These are phyloP conservation scores for Gavialis gangeticus DNA, from an alignment of 2,113 vertebrate species.

Conservation along the genomic window DNA sequence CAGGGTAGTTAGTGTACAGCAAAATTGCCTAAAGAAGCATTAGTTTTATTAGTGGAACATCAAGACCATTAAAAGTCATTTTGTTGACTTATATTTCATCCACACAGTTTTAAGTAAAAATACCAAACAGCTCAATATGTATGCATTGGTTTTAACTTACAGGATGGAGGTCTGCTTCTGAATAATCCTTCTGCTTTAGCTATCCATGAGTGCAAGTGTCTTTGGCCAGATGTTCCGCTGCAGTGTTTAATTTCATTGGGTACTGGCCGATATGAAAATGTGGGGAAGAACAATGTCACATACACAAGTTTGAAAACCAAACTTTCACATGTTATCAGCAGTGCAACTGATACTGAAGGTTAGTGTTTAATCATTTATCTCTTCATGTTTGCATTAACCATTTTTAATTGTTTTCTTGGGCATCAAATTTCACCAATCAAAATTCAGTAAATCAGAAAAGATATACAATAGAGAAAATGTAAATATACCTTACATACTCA, in stretches of 20 bases:
- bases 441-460: neutral
- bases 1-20: no score
- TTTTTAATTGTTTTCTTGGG: neutral
- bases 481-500: neutral
- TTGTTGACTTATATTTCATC: neutral
- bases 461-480: neutral
- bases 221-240: slow-evolving; percentile 91
- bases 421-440: neutral
- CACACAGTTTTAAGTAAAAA: neutral
- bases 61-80: neutral
- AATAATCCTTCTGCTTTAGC: slow-evolving; percentile 96
- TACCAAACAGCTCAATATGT: neutral
- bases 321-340: slow-evolving; percentile 93
- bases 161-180: slow-evolving; percentile 96
- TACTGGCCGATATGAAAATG: slow-evolving; percentile 88
- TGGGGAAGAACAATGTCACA: slow-evolving; percentile 80
- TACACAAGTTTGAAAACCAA: slow-evolving; percentile 94
- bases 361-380: slow-evolving; percentile 43
- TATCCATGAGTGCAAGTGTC: slow-evolving; percentile 92
- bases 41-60: no score
- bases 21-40: no score
- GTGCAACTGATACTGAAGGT: slow-evolving; percentile 96
- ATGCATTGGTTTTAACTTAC: slow-evolving; percentile 35
- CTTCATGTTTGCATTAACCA: neutral
- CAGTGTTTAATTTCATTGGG: slow-evolving; percentile 94